phyloP scores from a whole-genome alignment of 1,140 invertebrate genomes.

The Dufourea novaeangliae region DNA sequence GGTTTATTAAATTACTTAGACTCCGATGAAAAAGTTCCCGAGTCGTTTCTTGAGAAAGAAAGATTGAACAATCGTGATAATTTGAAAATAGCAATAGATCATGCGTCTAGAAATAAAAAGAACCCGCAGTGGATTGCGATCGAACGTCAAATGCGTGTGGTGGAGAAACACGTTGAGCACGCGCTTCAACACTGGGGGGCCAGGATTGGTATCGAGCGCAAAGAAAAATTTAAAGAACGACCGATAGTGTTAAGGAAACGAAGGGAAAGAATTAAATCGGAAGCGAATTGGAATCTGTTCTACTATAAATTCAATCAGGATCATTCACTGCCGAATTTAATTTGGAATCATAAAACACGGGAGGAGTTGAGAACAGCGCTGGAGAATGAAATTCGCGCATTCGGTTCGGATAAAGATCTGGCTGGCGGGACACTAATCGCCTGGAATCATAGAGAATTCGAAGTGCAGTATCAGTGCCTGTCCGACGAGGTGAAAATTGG shows the following conservation, averaged over 20 bases:
- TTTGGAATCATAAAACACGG: conserved; percentile 99
- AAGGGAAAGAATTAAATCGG: conserved; percentile 94
- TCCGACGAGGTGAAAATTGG: conserved; percentile 99
- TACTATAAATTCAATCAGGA: conserved; percentile 98
- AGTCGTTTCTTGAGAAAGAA: conserved; percentile 87
- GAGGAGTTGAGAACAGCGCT: conserved; percentile 96
- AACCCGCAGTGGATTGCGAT: conserved; percentile 87
- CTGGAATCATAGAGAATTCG: conserved; percentile 99
- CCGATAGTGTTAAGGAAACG: conserved; percentile 95
- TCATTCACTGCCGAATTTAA: conserved; percentile 97
- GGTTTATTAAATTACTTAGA: conserved; percentile 96
- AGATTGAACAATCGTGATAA: conserved; percentile 94
- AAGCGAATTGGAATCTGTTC: conserved; percentile 96
- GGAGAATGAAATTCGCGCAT: conserved; percentile 96
- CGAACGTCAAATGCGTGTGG: conserved; percentile 87
- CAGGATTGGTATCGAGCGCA: conserved; percentile 86
- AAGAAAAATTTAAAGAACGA: conserved; percentile 85
- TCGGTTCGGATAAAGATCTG: conserved; percentile 94
- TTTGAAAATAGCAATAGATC: conserved; percentile 95
- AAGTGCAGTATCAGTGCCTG: conserved; percentile 95
- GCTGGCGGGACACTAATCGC: conserved; percentile 91
- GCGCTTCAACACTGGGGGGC: conserved; percentile 95
- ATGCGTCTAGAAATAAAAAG: conserved; percentile 85
- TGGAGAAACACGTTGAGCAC: conserved; percentile 90
- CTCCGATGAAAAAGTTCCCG: conserved; percentile 92